phyloP scores from a whole-genome alignment of 1,140 invertebrate species.

The Trichonephila clavata region DNA sequence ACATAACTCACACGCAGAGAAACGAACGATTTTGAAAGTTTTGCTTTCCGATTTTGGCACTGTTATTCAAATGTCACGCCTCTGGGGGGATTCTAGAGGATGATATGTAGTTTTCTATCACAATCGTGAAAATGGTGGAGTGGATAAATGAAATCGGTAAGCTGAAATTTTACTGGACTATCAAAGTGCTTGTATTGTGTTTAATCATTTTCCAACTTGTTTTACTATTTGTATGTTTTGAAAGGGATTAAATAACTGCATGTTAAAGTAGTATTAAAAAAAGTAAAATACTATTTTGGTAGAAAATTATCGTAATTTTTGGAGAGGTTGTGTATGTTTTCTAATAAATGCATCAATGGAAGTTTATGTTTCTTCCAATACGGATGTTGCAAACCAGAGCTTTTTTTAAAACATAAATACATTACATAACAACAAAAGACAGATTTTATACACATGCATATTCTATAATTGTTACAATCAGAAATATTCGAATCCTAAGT shows the following conservation, averaged over 20 bases:
- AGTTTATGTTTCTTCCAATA: too few species aligned
- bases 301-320: not conserved
- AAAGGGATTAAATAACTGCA: not conserved
- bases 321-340: not conserved
- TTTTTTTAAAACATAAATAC: too few species aligned
- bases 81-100: conserved; percentile 10
- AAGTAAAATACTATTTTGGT: not conserved
- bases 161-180: not conserved
- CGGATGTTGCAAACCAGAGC: too few species aligned
- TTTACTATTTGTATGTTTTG: not conserved
- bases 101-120: conserved; percentile 2
- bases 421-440: too few species aligned
- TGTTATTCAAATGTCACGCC: conserved; percentile 61
- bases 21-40: conserved; percentile 41
- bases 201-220: not conserved
- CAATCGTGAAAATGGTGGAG: conserved; percentile 37
- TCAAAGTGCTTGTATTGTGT: not conserved
- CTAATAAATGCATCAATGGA: not conserved
- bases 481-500: too few species aligned
- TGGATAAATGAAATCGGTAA: conserved; percentile 14
- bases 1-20: not conserved
- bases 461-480: not conserved
- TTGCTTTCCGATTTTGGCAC: conserved; percentile 17
- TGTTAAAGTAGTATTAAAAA: not conserved
- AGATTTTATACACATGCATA: not conserved